Base-by-base conservation (phyloP, 2,888 invertebrate genomes). In the Dyspetes luteomarginatus region DNA sequence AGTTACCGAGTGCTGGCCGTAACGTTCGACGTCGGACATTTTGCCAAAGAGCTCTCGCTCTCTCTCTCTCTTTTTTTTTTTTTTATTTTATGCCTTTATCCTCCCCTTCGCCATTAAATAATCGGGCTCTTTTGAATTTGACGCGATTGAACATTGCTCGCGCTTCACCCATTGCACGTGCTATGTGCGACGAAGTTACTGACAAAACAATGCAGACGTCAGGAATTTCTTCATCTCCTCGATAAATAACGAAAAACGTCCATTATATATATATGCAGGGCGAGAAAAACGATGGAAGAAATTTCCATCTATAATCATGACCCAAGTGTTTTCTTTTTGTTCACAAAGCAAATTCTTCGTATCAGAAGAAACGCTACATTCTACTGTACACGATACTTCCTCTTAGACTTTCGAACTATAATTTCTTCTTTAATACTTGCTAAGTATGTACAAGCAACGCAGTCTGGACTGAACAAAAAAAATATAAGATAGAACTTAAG, bases 11-110 rank as follows among this genome's bases (percentile, higher is more conserved):
- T 7, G 69, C 78, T 56, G 56, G 65, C 50, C 50, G 56, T 60
- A 43, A 50, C 79, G 56, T 73, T 74, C 22, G 62, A 73, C 65
- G 69, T 55, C 67, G 64, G 69, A 75, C 74, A 74, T 79, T 79
- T 74, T 45, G 64, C 50, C 73, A 64, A 52, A 4, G 62, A 26
- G n/a, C 56, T 36, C 15, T 3, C 17, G 3, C 50, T 45, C 55
- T 43, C 19, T 30, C 62, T 12, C 28, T n/a, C 22, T 58, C 19
- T 12, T 24, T 7, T 30, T 7, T 19, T 62, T 36, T 12, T 12
- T 30, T 28, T 56, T 9, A 19, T 50, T 17, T 60, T 50, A 7
- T 12, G 7, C 36, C 3, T 24, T 19, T 5, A 26, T n/a, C 22
- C 56, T n/a, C 19, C 22, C 17, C 30, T 0, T 19, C 26, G 36